Conservation (phyloP, 92 coral and sea anemone genomes). For the Galaxea fascicularis region DNA sequence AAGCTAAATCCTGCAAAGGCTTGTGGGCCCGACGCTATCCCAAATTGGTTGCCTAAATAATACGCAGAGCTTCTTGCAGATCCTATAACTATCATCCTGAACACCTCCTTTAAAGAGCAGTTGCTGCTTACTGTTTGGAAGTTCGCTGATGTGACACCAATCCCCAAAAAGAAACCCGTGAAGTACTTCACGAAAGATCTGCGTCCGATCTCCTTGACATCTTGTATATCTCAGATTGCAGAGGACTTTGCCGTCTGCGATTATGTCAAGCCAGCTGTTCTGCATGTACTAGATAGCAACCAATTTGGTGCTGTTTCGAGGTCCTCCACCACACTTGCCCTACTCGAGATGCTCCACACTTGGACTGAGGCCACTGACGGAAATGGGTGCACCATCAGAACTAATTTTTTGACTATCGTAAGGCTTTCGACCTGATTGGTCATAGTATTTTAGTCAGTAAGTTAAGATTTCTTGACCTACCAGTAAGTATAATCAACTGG, state of each 20-base stretch:
- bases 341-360: neutral
- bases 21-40: neutral
- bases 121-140: neutral
- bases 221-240: neutral
- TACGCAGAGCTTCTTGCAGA: neutral
- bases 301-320: neutral
- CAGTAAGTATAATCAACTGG: too few species aligned
- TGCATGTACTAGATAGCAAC: neutral
- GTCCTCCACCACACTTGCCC: neutral
- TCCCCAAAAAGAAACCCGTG: neutral
- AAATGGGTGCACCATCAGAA: neutral
- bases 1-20: too few species aligned
- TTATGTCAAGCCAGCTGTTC: neutral
- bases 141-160: neutral
- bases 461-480: too few species aligned
- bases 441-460: too few species aligned
- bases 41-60: neutral
- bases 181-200: neutral
- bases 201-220: neutral
- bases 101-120: neutral
- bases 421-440: too few species aligned
- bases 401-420: slow-evolving; percentile 18
- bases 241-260: neutral
- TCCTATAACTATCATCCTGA: neutral
- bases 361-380: too few species aligned